Evolutionary conservation across 1,140 invertebrate species (phyloP).

Genomic region (Gyrodactylus salaris): DNA sequence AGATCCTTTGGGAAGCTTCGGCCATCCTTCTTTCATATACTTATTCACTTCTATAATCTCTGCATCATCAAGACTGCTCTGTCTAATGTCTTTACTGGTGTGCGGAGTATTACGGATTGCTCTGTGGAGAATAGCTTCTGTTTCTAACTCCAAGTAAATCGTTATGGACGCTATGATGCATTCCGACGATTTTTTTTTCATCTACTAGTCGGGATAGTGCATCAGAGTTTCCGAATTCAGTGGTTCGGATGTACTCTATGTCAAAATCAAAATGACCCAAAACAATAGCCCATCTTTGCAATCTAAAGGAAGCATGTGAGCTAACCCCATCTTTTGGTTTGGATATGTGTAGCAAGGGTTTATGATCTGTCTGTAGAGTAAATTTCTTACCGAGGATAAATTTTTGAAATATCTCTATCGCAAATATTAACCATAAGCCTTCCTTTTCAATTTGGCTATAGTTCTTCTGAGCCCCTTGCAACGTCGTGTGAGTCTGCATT

Average conservation of each 20-base stretch:
- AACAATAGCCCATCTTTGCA: background rate
- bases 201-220: background rate
- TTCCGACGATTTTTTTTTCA: too few species aligned
- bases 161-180: too few species aligned
- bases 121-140: too few species aligned
- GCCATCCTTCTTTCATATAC: too few species aligned
- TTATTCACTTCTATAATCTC: too few species aligned
- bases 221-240: background rate
- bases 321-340: background rate
- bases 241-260: background rate
- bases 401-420: background rate
- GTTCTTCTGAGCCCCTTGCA: too few species aligned
- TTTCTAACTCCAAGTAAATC: too few species aligned
- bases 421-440: background rate
- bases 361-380: background rate
- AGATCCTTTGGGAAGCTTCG: too few species aligned
- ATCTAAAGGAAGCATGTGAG: background rate
- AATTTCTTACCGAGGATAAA: background rate
- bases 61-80: too few species aligned
- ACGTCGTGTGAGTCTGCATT: too few species aligned
- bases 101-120: too few species aligned
- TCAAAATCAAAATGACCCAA: background rate
- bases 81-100: too few species aligned
- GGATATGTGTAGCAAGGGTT: background rate
- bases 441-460: background rate